Conservation (phyloP, 2,113 vertebrate genomes). For the Pteronura brasiliensis region DNA sequence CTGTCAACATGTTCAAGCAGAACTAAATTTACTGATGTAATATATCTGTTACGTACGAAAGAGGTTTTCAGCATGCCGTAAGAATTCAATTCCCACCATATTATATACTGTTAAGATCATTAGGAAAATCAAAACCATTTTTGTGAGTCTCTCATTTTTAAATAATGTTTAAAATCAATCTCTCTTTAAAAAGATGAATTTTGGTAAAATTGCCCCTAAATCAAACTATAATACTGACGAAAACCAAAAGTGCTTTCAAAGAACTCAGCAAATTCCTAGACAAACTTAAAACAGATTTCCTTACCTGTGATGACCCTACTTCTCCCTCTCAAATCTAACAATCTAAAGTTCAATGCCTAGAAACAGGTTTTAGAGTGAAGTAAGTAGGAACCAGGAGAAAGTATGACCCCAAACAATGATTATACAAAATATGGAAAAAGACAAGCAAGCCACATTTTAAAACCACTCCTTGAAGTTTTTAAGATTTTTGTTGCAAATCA, state of each 20-base stretch:
- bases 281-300: constrained; percentile 22
- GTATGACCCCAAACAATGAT: neutral
- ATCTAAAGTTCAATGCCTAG: neutral
- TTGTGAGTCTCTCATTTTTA: constrained; percentile 13
- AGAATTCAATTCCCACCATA: neutral
- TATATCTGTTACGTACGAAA: neutral
- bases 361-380: constrained; percentile 32
- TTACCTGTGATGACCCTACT: neutral
- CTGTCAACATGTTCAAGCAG: neutral
- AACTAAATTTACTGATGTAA: neutral
- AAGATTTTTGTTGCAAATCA: neutral
- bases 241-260: neutral
- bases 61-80: neutral
- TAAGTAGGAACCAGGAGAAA: constrained; percentile 15
- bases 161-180: constrained; percentile 17
- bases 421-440: neutral
- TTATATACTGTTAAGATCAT: neutral
- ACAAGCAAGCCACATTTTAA: neutral
- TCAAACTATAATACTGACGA: neutral
- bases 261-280: neutral
- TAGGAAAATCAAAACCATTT: neutral
- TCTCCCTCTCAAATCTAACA: constrained; percentile 29
- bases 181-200: constrained; percentile 9
- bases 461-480: constrained; percentile 23
- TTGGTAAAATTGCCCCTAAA: neutral